Conservation (phyloP, 2,888 invertebrate genomes). For the Geophilus truncorum region DNA sequence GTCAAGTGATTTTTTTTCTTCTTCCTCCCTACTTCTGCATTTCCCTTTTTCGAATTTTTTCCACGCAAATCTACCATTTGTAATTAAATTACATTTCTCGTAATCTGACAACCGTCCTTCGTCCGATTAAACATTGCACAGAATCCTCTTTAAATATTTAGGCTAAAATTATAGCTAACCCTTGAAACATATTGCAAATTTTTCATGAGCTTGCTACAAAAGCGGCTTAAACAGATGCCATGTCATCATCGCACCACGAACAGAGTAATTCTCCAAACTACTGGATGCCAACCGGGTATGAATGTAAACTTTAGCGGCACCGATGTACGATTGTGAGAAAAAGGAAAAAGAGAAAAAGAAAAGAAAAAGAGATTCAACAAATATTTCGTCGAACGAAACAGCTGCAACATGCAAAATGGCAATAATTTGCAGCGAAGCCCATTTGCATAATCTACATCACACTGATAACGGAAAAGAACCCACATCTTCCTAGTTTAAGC, state of each 20-base stretch:
- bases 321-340: not conserved
- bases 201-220: constrained; percentile 8
- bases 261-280: not conserved
- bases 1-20: not conserved
- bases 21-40: not conserved
- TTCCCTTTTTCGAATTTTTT: not conserved
- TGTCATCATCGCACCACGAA: not conserved
- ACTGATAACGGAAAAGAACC: not conserved
- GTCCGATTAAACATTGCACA: not conserved
- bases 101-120: not conserved
- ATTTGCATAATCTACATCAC: not conserved
- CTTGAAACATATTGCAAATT: not conserved
- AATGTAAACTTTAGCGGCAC: not conserved
- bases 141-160: not conserved
- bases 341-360: not conserved
- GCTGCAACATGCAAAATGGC: not conserved
- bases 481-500: not conserved
- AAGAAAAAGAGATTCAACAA: not conserved
- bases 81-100: constrained; percentile 4
- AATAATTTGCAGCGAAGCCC: not conserved
- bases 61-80: not conserved
- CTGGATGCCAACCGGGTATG: not conserved
- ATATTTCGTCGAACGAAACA: not conserved
- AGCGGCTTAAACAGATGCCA: not conserved
- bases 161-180: not conserved